Evolutionary conservation across 2,888 invertebrate species (phyloP), one percentile per base, ranked within the genome.

Genomic region (Brachypterus glaber): DNA sequence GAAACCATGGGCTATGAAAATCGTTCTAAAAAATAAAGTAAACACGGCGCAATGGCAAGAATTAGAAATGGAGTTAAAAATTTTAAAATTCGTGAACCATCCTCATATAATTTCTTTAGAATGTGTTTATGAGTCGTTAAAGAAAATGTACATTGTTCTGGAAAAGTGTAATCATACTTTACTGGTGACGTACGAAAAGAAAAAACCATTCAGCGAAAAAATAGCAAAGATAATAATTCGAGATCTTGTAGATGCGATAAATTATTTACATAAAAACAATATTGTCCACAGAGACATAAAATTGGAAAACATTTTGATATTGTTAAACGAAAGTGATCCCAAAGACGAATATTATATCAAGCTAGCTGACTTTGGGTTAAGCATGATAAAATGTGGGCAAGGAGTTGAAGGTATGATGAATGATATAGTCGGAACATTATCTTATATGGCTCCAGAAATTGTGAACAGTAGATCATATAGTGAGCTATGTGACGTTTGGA

Each of bases 401-500:
- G 68, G 69, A 8, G 63, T 67, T 47, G 68, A 70, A 38, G 64
- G 68, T 44, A 70, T 73, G 70, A 57, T 74, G 55, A 67, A 66
- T 43, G 72, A 72, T 39, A 69, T 66, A 49, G 73, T 73, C 55
- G 75, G 75, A 11, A 74, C 75, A 2, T 62, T 71, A 3, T 56
- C 64, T 29, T 74, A 74, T 52, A 73, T 75, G 71, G 74, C 75
- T n/a, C 75, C 75, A 16, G 75, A 75, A 63, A 70, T 75, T 44
- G 58, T 73, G 25, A 63, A 64, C 27, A 58, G 56, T 35, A 67
- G 67, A 46, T 64, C 69, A 0, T 75, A 75, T 57, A 73, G 72
- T 49, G 71, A 74, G 48, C 69, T 70, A 46, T 75, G 74, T 55
- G 75, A 75, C 50, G 66, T 74, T 8, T 75, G 75, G 75, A 69